These are phyloP conservation scores for Hyperoplus lanceolatus DNA, from an alignment of 2,797 vertebrate genomes.

Conservation along the genomic window DNA sequence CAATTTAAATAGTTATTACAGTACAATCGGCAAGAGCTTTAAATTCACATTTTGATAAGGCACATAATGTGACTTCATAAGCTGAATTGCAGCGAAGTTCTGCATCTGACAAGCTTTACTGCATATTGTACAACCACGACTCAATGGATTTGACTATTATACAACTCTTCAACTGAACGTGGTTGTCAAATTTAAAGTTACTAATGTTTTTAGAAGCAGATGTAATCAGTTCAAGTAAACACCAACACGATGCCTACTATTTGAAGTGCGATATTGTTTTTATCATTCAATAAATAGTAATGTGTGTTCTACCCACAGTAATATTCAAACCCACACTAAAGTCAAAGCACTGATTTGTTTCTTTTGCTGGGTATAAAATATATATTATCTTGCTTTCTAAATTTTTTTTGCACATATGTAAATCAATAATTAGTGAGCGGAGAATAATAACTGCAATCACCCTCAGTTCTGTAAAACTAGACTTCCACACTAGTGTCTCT, in stretches of 20 bases:
- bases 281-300: not conserved
- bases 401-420: not conserved
- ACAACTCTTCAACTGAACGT: no score
- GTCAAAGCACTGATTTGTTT: not conserved
- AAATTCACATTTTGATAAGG: conserved; percentile 42
- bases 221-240: not conserved
- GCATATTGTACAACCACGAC: not conserved
- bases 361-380: not conserved
- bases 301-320: not conserved
- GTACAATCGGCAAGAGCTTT: not conserved
- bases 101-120: not conserved
- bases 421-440: not conserved
- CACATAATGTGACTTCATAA: conserved; percentile 30
- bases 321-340: not conserved
- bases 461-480: not conserved
- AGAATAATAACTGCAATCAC: not conserved
- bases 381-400: not conserved
- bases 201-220: rapidly evolving
- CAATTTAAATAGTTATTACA: not conserved
- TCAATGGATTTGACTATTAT: no score
- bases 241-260: not conserved
- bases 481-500: not conserved
- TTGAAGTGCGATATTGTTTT: not conserved
- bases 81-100: not conserved
- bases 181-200: not conserved